Base-by-base conservation (phyloP, 2,113 vertebrate species). In the Brachyhypopomus gauderio region DNA sequence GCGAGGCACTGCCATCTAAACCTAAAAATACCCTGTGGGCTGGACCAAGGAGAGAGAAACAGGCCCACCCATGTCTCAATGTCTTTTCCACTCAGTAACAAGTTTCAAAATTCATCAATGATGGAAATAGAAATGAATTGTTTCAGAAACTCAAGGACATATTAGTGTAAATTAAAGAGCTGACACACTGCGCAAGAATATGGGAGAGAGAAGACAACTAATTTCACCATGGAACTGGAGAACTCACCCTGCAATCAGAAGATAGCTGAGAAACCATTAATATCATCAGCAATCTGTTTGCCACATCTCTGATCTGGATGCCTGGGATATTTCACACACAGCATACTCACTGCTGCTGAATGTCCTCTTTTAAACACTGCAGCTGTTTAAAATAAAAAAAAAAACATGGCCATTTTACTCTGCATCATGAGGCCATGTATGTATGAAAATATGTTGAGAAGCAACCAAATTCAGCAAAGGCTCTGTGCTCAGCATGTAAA, bases 21-120 rank as follows among this genome's bases (percentile, higher is more conserved):
- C 59, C 34, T 79, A 85, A 41, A 85, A 75, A 77, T 75, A 64
- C 25, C 67, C 71, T 34, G 22, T 19, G 14, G n/a, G 63, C 69
- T 36, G 34, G 6, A 48, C 30, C 20, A 72, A 14, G n/a, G 48
- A 9, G 27, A 63, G 38, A 74, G 75, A 55, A 69, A 23, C 45
- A 34, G 16, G 4, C 25, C 23, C 45, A 11, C 20, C 12, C 20
- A n/a, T n/a, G 38, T n/a, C 38, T 70, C 34, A n/a, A 22, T 8
- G 64, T 20, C 63, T 11, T 34, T 66, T 34, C 34, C 64, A 67
- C 64, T 9, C 64, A 20, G 30, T 5, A 38, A 67, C 22, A 62
- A 66, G 2, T 30, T 66, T 62, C n/a, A n/a, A 16, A 17, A 66
- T 11, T 36, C 11, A 38, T 78, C 20, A 78, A 22, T 69, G 45